Base-by-base conservation (phyloP, 2,888 invertebrate genomes). In the Aphrophora alni region DNA sequence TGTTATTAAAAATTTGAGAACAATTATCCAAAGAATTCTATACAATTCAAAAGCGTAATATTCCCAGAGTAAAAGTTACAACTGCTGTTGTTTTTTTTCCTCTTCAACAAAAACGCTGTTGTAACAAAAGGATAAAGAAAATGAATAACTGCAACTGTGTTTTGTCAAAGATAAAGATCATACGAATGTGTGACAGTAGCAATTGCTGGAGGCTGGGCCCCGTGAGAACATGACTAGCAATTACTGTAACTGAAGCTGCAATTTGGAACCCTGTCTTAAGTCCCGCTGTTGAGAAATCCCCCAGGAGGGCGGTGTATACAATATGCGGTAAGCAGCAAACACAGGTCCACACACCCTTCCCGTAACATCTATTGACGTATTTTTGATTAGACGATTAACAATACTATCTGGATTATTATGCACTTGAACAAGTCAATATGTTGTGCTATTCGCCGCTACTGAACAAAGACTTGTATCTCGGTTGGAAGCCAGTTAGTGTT, bases 171-270 rank as follows among this genome's bases (percentile, higher is more conserved):
- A 59, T 59, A 59, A 59, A 59, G 59, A 59, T 59, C 59, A 33
- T 33, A 33, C 33, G 33, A 33, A 33, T 33, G 44, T 17, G 12
- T 17, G 44, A 44, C 44, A 44, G 44, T 44, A 7, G 17, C 44
- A 44, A 44, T 44, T 33, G 33, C 33, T 33, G 33, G 33, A 33
- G 33, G 33, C 33, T 21, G 21, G 59, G 59, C 76, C 38, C 21
- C 74, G 78, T 79, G 78, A 79, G 78, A 79, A 79, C 28, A 74
- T 38, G 68, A n/a, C 59, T 44, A 72, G 26, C 69, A 79, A 79
- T 79, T 79, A 59, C 21, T 80, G 80, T 80, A 80, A 80, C 80
- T 69, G 80, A 80, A 80, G 70, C 72, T 73, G 77, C 80, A 80
- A 77, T 80, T 80, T 80, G 80, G 71, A n/a, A 77, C 74, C 74